Percentiles rank a stretch among this genome's conserved stretches.
Evolutionary conservation across 1,140 invertebrate species (phyloP).

Genomic region (Drosophila bipectinata): DNA sequence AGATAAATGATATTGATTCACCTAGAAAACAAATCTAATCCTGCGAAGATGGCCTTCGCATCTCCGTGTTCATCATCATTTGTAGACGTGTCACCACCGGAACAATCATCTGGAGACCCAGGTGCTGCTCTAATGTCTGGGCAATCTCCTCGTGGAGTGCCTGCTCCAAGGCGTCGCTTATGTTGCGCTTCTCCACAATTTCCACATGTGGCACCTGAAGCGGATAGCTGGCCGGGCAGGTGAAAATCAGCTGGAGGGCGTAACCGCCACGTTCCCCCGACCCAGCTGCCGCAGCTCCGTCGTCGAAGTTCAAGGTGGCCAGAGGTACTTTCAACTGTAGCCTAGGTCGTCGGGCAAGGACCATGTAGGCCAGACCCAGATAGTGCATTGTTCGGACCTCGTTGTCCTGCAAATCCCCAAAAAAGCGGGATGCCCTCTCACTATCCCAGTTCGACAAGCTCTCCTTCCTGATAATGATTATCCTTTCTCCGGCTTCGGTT

Average conservation of each 20-base stretch:
- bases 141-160: constrained; percentile 43
- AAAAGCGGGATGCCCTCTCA: constrained; percentile 12
- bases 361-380: constrained; percentile 59
- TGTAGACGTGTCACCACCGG: constrained; percentile 59
- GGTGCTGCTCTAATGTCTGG: constrained; percentile 47
- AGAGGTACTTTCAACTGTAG: constrained; percentile 53
- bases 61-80: constrained; percentile 53
- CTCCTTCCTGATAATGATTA: neutral
- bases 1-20: too few species aligned
- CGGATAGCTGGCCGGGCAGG: constrained; percentile 55
- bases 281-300: constrained; percentile 8
- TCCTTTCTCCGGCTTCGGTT: neutral
- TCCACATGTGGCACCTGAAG: constrained; percentile 48
- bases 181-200: constrained; percentile 59
- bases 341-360: constrained; percentile 39
- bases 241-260: constrained; percentile 60
- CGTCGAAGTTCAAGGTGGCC: constrained; percentile 56
- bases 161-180: constrained; percentile 42
- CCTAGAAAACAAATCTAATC: neutral
- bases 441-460: neutral
- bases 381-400: constrained; percentile 67
- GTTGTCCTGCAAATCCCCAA: constrained; percentile 51
- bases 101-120: constrained; percentile 69
- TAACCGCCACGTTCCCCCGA: constrained; percentile 20
- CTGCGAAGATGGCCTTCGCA: constrained; percentile 3